phyloP scores from a whole-genome alignment of 2,113 vertebrate genomes.

The Bubo bubo region DNA sequence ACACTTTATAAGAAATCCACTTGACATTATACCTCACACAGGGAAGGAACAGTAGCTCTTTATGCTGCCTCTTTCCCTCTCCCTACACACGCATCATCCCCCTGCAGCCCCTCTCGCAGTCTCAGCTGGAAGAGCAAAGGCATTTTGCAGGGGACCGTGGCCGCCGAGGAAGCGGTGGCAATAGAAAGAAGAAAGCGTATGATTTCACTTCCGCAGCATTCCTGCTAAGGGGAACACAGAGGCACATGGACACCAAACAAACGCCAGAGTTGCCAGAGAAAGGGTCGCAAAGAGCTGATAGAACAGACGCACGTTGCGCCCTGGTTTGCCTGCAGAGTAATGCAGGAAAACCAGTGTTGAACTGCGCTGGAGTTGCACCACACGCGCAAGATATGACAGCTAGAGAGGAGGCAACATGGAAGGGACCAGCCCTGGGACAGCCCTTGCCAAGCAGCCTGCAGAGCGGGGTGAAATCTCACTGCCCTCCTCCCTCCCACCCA shows the following conservation, averaged over 20 bases:
- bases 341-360: fast-evolving
- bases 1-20: background rate
- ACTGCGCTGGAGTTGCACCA: fast-evolving
- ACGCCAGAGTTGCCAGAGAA: background rate
- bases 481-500: background rate
- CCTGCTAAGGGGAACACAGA: background rate
- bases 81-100: background rate
- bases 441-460: background rate
- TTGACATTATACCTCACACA: background rate
- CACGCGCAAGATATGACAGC: fast-evolving
- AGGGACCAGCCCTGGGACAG: background rate
- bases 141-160: fast-evolving
- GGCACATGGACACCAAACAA: fast-evolving
- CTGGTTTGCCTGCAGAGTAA: background rate
- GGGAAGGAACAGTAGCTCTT: background rate
- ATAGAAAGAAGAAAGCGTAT: fast-evolving
- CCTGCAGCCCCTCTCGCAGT: background rate
- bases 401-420: fast-evolving
- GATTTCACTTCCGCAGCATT: background rate
- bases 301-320: background rate
- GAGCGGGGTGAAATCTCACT: fast-evolving
- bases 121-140: background rate
- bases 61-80: background rate
- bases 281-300: background rate
- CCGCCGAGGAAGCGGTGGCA: background rate